These are phyloP conservation scores for Hypomecis atomaria DNA, from an alignment of 2,888 invertebrate genomes.

Conservation along the genomic window DNA sequence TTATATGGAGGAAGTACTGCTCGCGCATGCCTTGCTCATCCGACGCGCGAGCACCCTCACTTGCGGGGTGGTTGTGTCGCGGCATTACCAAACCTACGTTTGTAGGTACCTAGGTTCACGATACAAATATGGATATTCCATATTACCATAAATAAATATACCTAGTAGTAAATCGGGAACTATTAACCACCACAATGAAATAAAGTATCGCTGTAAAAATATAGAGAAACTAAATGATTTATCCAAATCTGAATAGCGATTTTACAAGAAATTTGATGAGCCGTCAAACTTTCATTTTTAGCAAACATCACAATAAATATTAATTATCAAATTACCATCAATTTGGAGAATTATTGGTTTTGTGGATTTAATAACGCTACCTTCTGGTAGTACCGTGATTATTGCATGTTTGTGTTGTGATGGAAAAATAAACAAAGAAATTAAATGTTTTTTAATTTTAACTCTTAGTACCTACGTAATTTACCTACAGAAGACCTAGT, in stretches of 20 bases:
- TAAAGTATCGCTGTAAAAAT: constrained; percentile 1
- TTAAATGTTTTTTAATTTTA: neutral
- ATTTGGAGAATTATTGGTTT: constrained; percentile 20
- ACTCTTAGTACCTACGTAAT: neutral
- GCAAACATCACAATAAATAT: constrained; percentile 28
- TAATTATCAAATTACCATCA: constrained; percentile 15
- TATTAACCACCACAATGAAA: neutral
- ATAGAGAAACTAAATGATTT: constrained; percentile 12
- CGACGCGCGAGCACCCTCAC: constrained; percentile 54
- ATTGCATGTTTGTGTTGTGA: neutral
- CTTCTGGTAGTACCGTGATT: neutral
- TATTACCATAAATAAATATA: neutral
- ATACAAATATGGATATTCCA: neutral
- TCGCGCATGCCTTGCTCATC: constrained; percentile 40
- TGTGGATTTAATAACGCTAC: constrained; percentile 17
- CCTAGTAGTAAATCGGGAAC: neutral
- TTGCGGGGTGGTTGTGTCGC: constrained; percentile 37
- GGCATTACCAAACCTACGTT: constrained; percentile 2
- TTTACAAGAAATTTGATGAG: constrained; percentile 21
- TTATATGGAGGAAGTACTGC: constrained; percentile 74
- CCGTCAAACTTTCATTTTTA: constrained; percentile 31
- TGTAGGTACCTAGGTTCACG: constrained; percentile 18
- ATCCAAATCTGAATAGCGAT: constrained; percentile 4
- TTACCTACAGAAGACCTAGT: neutral
- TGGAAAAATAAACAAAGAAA: neutral